Evolutionary conservation across 2,888 invertebrate species (phyloP).

Genomic region (Octonoba sinensis): DNA sequence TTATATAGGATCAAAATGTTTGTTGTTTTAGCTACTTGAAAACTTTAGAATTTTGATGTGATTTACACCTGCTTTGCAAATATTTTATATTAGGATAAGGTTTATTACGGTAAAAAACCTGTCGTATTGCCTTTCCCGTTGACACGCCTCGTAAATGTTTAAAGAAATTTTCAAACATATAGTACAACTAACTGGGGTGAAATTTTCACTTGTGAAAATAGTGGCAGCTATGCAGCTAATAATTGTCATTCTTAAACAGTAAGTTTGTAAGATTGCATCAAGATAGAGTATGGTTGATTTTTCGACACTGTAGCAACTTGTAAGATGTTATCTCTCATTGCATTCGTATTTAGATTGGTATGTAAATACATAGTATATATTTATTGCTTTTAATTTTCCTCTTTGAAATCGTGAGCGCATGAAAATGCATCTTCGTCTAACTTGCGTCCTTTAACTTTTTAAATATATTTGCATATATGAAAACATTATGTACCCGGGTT

Average conservation of each 20-base stretch:
- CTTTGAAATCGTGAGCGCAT: too few relatives aligned
- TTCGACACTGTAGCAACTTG: too few relatives aligned
- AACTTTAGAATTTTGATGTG: slow-evolving; percentile 62
- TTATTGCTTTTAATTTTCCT: too few relatives aligned
- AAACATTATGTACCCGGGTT: too few relatives aligned
- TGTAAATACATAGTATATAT: too few relatives aligned
- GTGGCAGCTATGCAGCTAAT: slow-evolving; percentile 57
- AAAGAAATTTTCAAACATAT: slow-evolving; percentile 42
- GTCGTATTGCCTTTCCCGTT: slow-evolving; percentile 57
- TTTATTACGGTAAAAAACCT: slow-evolving; percentile 46
- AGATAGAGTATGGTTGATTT: not conserved
- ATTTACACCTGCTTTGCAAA: slow-evolving; percentile 63
- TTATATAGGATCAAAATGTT: slow-evolving; percentile 43
- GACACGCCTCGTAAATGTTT: slow-evolving; percentile 53
- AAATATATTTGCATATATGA: too few relatives aligned
- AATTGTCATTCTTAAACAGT: slow-evolving; percentile 42
- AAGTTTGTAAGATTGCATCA: slow-evolving; percentile 7
- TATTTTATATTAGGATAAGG: slow-evolving; percentile 54
- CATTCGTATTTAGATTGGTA: too few relatives aligned
- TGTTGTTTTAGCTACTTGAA: slow-evolving; percentile 62
- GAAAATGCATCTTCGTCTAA: too few relatives aligned
- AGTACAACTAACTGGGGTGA: slow-evolving; percentile 34
- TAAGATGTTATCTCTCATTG: too few relatives aligned
- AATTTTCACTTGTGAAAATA: slow-evolving; percentile 50
- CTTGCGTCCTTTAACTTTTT: too few relatives aligned